Conservation (phyloP, 53 echinoderm and acorn worm species). For the Astropecten irregularis region DNA sequence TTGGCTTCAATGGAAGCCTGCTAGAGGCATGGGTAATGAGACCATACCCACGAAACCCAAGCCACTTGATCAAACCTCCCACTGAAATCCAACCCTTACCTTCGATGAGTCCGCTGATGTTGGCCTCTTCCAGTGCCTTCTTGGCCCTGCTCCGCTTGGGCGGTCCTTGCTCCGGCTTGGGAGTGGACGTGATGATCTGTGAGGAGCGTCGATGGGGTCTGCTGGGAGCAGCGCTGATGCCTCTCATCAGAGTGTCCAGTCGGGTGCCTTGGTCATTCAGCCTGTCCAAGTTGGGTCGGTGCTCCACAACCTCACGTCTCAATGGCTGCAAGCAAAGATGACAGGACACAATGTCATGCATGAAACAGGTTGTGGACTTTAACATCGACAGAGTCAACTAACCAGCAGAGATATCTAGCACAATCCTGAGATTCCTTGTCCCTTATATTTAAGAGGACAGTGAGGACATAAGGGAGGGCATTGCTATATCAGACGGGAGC, state of each 20-base stretch:
- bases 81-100: too few species aligned
- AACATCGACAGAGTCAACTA: too few species aligned
- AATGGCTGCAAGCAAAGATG: slow-evolving; percentile 63
- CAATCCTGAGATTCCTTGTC: too few species aligned
- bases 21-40: too few species aligned
- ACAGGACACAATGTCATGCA: neutral
- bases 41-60: too few species aligned
- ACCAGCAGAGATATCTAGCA: too few species aligned
- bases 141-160: slow-evolving; percentile 60
- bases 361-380: neutral
- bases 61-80: too few species aligned
- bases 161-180: slow-evolving; percentile 47
- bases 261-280: slow-evolving; percentile 86
- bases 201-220: slow-evolving; percentile 85
- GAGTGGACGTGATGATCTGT: slow-evolving; percentile 64
- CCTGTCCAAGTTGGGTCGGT: slow-evolving; percentile 84
- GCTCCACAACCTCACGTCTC: slow-evolving; percentile 90
- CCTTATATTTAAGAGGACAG: too few species aligned
- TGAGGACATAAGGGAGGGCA: too few species aligned
- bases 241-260: slow-evolving; percentile 82
- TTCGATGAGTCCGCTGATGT: slow-evolving; percentile 98
- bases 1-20: too few species aligned
- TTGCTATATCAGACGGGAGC: too few species aligned
- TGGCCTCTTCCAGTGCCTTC: slow-evolving; percentile 82
- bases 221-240: slow-evolving; percentile 65